Conservation (phyloP, 2,797 vertebrate species). For the Okamejei kenojei region DNA sequence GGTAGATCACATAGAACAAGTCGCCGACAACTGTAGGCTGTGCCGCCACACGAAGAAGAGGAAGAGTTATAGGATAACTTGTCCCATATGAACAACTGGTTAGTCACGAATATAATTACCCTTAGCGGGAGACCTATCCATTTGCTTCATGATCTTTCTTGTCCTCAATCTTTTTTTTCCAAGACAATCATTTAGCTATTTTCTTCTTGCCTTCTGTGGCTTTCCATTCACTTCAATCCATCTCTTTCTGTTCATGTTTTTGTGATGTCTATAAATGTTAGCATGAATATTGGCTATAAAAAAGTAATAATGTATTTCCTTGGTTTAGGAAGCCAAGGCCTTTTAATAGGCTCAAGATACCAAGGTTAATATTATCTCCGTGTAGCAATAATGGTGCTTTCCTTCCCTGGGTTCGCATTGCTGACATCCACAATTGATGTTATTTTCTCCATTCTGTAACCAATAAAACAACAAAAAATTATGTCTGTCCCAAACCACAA, state of each 20-base stretch:
- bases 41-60: too few species aligned
- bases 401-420: background rate
- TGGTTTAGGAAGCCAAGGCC: slow-evolving; percentile 26
- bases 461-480: background rate
- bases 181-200: slow-evolving; percentile 1
- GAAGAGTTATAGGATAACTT: too few species aligned
- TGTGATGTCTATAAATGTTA: slow-evolving; percentile 24
- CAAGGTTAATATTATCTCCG: too few species aligned
- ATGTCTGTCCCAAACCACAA: background rate
- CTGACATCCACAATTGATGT: background rate
- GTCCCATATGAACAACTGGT: background rate
- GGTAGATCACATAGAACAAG: too few species aligned
- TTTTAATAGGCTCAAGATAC: background rate
- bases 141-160: background rate
- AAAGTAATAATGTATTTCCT: slow-evolving; percentile 33
- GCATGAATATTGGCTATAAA: slow-evolving; percentile 26
- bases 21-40: too few species aligned
- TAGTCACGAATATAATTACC: too few species aligned
- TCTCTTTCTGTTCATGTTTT: slow-evolving; percentile 33
- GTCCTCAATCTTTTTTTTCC: background rate
- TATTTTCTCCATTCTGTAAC: slow-evolving; percentile 3
- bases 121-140: background rate
- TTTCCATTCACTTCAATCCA: background rate
- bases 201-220: background rate
- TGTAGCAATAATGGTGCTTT: background rate